A percentile compares a stretch with the other conserved stretches of the same genome.
Conservation (phyloP, 2,888 invertebrate species). For the Aethes cnicana region DNA sequence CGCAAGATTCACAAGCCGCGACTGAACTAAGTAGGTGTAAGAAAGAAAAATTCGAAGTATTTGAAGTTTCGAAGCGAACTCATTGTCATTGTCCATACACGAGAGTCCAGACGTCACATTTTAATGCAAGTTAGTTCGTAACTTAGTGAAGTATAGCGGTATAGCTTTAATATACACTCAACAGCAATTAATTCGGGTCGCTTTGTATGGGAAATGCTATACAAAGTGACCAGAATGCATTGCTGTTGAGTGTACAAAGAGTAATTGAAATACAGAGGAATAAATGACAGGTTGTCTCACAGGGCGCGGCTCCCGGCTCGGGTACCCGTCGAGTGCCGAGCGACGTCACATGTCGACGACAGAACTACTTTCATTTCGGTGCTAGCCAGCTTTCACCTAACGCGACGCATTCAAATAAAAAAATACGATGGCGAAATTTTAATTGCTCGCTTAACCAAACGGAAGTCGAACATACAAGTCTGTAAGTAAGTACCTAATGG, state of each 20-base stretch:
- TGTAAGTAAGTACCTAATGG: too few species aligned
- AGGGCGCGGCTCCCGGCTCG: constrained; percentile 31
- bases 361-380: constrained; percentile 79
- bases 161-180: too few species aligned
- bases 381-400: constrained; percentile 69
- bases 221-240: too few species aligned
- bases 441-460: constrained; percentile 39
- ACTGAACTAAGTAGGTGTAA: too few species aligned
- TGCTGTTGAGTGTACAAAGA: too few species aligned
- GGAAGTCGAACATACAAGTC: too few species aligned
- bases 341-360: constrained; percentile 58
- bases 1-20: too few species aligned
- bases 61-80: constrained; percentile 4
- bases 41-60: too few species aligned
- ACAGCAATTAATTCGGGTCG: too few species aligned
- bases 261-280: constrained; percentile 57
- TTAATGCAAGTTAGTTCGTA: too few species aligned
- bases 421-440: constrained; percentile 69
- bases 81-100: constrained; percentile 1
- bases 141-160: constrained; percentile 25
- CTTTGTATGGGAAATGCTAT: too few species aligned
- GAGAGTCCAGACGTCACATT: too few species aligned
- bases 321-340: constrained; percentile 19
- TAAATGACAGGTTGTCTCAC: constrained; percentile 64
- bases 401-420: constrained; percentile 62